Base-by-base conservation (phyloP, 30 jellyfish, hydroid and myxozoan genomes). In the Pseudorhiza aurosa region DNA sequence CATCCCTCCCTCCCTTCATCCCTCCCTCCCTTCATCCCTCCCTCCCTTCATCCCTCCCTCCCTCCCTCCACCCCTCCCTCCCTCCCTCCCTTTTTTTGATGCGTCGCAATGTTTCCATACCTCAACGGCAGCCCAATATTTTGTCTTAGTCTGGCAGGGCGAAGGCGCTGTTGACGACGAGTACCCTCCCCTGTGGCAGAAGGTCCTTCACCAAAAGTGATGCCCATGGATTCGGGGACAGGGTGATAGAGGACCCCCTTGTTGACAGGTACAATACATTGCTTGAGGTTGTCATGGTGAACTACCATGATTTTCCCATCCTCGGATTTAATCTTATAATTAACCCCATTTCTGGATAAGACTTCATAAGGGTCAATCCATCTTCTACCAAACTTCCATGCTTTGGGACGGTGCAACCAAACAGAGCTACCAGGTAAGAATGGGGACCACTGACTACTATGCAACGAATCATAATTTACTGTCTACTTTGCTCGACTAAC, bases 351-450 rank as follows among this genome's bases (percentile, higher is more conserved):
- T 33, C 65, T 67, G 46, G 81, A 22, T 18, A 39, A 67, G 35
- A 67, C 65, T 27, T 45, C 44, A 45, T 67, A 67, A 4, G 65
- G 81, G 14, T 40, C 68, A 45, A 67, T 45, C 81, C 81, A 45
- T 27, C 44, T 42, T 7, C 65, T 40, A 32, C 81, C 81, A 67
- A 67, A 45, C 81, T 67, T 67, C 81, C 81, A 67, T 39, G 81
- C 17, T 33, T 67, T 36, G 59, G 81, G 67, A 35, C 65, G 65
- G 43, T 33, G 63, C 65, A 1, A 44, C 63, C 81, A 67, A 44
- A 67, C 81, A 15, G 57, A 45, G 30, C n/a, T 15, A 40, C 81
- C 63, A 67, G 81, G 65, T 17, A 67, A 4, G 44, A 67, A 45
- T 10, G 65, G 65, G 46, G 63, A 67, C 81, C 81, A 67, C 44